Conservation (phyloP, 2,888 invertebrate species). For the Cremastinae sp. region DNA sequence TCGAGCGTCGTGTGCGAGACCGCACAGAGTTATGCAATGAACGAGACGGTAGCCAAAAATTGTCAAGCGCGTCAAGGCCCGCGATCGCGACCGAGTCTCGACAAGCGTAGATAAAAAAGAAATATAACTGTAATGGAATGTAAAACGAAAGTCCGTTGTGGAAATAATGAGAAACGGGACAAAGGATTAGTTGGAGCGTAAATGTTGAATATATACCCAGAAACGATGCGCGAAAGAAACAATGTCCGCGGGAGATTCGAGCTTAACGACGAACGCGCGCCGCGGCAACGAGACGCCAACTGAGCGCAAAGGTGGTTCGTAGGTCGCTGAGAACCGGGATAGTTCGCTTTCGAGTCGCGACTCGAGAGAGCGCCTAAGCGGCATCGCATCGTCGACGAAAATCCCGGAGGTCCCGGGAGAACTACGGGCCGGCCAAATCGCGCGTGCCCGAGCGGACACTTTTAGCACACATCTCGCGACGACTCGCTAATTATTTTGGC, state of each 20-base stretch:
- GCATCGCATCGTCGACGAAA: conserved; percentile 72
- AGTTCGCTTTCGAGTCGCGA: conserved; percentile 26
- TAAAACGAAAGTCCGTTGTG: background rate
- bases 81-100: conserved; percentile 1
- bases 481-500: conserved; percentile 91
- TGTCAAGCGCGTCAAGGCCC: conserved; percentile 5
- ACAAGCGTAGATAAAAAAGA: background rate
- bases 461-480: conserved; percentile 83
- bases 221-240: background rate
- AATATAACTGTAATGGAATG: too few relatives aligned
- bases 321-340: conserved; percentile 58
- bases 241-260: background rate
- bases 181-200: conserved; percentile 8
- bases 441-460: conserved; percentile 84
- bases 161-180: conserved; percentile 3
- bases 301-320: conserved; percentile 59
- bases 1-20: conserved; percentile 10
- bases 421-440: conserved; percentile 79
- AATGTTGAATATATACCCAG: conserved; percentile 2
- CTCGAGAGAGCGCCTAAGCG: background rate
- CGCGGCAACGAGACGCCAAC: conserved; percentile 50
- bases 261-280: conserved; percentile 31
- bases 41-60: conserved; percentile 31
- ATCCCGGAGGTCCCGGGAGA: conserved; percentile 80
- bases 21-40: conserved; percentile 23